Percentiles rank a stretch among this genome's conserved stretches.
Conservation (phyloP, 2,113 vertebrate genomes). For the Nyctibius bracteatus region DNA sequence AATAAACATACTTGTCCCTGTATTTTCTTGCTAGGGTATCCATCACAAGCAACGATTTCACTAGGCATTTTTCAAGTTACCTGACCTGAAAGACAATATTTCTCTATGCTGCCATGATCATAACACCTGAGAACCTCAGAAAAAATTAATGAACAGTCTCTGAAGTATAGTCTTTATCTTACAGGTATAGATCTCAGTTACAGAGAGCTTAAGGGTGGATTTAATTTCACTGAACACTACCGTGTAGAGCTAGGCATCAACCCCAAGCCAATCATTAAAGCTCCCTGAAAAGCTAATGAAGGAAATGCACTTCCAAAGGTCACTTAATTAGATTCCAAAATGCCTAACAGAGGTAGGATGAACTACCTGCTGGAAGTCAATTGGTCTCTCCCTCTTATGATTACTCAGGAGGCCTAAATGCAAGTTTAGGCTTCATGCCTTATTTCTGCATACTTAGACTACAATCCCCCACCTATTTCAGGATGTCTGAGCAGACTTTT, state of each 20-base stretch:
- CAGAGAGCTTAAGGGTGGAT: not conserved
- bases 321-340: not conserved
- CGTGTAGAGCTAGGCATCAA: not conserved
- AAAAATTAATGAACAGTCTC: not conserved
- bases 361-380: not conserved
- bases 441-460: not conserved
- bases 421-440: not conserved
- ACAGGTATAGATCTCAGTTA: not conserved
- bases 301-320: not conserved
- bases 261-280: not conserved
- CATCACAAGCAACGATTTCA: not conserved
- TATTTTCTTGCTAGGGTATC: not conserved
- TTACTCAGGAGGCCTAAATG: not conserved
- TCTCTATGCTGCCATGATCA: not conserved
- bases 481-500: not conserved
- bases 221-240: not conserved
- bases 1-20: not conserved
- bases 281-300: not conserved
- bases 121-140: not conserved
- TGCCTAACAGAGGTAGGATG: not conserved
- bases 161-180: not conserved
- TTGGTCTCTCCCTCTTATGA: not conserved
- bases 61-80: not conserved
- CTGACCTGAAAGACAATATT: not conserved
- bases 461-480: not conserved